Evolutionary conservation across 2,888 invertebrate species (phyloP), one percentile per base, ranked within the genome.

Genomic region (Autographa gamma): DNA sequence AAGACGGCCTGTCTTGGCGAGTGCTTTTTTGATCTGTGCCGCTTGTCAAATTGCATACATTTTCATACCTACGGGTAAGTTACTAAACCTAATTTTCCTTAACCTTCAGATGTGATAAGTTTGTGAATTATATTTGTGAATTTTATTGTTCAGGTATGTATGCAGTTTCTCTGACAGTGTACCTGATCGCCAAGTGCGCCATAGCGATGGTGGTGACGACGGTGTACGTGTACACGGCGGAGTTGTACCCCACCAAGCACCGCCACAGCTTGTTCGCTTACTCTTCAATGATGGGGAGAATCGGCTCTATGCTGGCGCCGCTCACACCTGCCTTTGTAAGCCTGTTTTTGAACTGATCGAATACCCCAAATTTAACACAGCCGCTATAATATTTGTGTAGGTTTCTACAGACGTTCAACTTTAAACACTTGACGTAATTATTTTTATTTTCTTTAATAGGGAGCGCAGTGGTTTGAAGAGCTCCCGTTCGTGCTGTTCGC

Each of bases 221-320:
- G 0, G 85, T 96, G 60, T 97, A 97, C 86, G 93, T 97, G 70
- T 96, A 96, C 83, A 96, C 96, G 0, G 94, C 96, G 18, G 97
- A 97, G 90, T 91, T 97, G 85, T 97, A 96, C 85, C 97, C 97
- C 3, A 97, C 97, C 1, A 93, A 93, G 62, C 88, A 96, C 74
- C 89, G 97, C 38, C 96, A 97, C 84, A 96, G 96, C 16, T 89
- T 97, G 73, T 95, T 97, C 85, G 96, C 96, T 1, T 95, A 93
- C 71, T 96, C 96, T 84, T 96, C 96, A 16, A 97, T 96, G 95
- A 93, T 96, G 69, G 97, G 97, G n/a, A 91, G 97, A 60, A 91
- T 96, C 56, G 97, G 97, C 8, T 96, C 96, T 4, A 96, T 97
- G 88, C 84, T 96, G 31, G 96, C 97, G 6, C 97, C 97, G 1